Conservation (phyloP, 2,888 invertebrate species). For the Volucella inanis region DNA sequence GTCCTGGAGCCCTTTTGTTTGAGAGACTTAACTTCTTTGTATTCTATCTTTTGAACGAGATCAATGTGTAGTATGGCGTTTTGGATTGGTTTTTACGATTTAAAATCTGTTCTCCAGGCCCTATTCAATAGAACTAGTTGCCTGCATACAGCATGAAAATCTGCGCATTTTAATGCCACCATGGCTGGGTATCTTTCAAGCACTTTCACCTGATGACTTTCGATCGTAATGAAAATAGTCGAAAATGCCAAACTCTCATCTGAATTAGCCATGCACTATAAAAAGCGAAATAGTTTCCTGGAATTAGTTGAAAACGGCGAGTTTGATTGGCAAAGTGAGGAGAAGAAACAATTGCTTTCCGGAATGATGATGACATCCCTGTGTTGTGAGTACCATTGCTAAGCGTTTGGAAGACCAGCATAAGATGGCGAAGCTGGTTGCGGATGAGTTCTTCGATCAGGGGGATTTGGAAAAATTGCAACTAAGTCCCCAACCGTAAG, state of each 20-base stretch:
- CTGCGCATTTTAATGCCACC: too few relatives aligned
- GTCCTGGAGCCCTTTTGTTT: too few relatives aligned
- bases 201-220: slow-evolving; percentile 94
- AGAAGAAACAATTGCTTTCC: slow-evolving; percentile 94
- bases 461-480: slow-evolving; percentile 96
- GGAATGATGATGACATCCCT: slow-evolving; percentile 99
- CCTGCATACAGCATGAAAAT: slow-evolving; percentile 87
- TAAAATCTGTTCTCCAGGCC: too few relatives aligned
- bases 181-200: too few relatives aligned
- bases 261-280: slow-evolving; percentile 97
- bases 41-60: too few relatives aligned
- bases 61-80: too few relatives aligned
- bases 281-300: slow-evolving; percentile 93
- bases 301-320: slow-evolving; percentile 95
- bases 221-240: slow-evolving; percentile 95
- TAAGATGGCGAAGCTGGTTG: slow-evolving; percentile 95
- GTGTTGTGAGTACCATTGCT: slow-evolving; percentile 96
- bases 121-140: too few relatives aligned
- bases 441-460: slow-evolving; percentile 97
- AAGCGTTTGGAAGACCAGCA: slow-evolving; percentile 98
- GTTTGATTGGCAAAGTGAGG: slow-evolving; percentile 96
- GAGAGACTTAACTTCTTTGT: too few relatives aligned
- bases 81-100: too few relatives aligned
- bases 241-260: slow-evolving; percentile 97
- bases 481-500: slow-evolving; percentile 94